These are phyloP conservation scores for Trachelus stipa DNA, from an alignment of 2,888 invertebrate genomes.

Conservation along the genomic window DNA sequence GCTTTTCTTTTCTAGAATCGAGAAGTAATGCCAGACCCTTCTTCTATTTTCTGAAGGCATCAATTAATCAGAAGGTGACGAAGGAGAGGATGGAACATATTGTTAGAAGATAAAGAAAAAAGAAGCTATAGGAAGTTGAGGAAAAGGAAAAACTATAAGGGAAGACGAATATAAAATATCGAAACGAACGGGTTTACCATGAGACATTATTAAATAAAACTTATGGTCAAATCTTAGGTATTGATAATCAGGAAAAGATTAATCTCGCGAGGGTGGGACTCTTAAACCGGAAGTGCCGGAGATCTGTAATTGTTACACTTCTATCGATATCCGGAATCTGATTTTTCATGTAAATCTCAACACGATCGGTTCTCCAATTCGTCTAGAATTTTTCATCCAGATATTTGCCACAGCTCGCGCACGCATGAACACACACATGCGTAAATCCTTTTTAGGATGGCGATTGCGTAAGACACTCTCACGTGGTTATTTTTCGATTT, in stretches of 20 bases:
- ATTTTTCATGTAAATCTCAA: not conserved
- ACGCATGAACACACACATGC: not conserved
- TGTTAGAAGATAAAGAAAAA: not conserved
- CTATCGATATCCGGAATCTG: not conserved
- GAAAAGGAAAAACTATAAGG: not conserved
- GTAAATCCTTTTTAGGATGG: too few relatives aligned
- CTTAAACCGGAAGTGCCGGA: not conserved
- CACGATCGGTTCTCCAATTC: not conserved
- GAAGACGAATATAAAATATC: not conserved
- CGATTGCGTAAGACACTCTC: not conserved
- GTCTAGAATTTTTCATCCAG: not conserved
- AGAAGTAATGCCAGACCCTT: not conserved
- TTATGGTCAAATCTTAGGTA: not conserved
- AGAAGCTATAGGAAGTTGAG: not conserved
- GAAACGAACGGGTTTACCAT: not conserved
- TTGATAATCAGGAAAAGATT: too few relatives aligned
- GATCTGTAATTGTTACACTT: too few relatives aligned
- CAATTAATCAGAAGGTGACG: not conserved
- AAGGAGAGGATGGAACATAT: not conserved
- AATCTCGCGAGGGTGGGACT: not conserved
- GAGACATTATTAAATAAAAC: not conserved
- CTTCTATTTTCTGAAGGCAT: not conserved
- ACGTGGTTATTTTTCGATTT: not conserved
- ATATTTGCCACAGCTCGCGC: not conserved
- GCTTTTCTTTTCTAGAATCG: not conserved